phyloP scores from a whole-genome alignment of 2,888 invertebrate genomes.

The Oxytorus armatus region DNA sequence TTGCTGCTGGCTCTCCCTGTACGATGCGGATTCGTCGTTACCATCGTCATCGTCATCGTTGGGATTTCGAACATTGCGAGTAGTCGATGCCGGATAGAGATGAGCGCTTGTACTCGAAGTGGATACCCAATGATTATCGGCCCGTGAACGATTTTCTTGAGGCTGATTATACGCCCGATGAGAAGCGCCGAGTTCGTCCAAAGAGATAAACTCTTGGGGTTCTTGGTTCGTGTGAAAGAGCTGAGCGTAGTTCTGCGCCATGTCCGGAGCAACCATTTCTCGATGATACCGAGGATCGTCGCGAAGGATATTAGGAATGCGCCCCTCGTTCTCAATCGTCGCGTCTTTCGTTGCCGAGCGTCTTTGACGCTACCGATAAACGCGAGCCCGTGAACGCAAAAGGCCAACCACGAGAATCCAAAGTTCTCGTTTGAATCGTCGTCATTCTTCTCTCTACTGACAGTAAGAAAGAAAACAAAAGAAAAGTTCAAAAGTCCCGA shows the following conservation, averaged over 20 bases:
- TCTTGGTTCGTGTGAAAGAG: slow-evolving; percentile 79
- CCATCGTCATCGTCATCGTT: not conserved
- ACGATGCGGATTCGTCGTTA: slow-evolving; percentile 49
- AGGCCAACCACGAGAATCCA: not conserved
- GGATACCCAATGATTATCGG: slow-evolving; percentile 65
- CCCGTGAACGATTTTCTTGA: slow-evolving; percentile 69
- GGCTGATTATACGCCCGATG: slow-evolving; percentile 65
- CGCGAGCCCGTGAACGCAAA: not conserved
- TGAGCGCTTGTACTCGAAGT: slow-evolving; percentile 68
- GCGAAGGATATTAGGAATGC: slow-evolving; percentile 66
- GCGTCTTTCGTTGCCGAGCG: not conserved
- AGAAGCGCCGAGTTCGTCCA: slow-evolving; percentile 78
- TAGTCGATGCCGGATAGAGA: slow-evolving; percentile 51
- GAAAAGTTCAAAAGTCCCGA: too few relatives aligned
- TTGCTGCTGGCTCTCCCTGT: slow-evolving; percentile 27
- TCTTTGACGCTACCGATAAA: not conserved
- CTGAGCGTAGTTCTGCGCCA: slow-evolving; percentile 80
- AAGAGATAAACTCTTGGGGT: slow-evolving; percentile 78
- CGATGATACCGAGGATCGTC: slow-evolving; percentile 56
- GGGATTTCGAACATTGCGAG: slow-evolving; percentile 36
- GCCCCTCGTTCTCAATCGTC: slow-evolving; percentile 31
- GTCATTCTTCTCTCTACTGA: too few relatives aligned
- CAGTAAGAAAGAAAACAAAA: too few relatives aligned
- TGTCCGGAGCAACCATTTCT: slow-evolving; percentile 81
- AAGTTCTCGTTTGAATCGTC: not conserved